Percentiles rank a stretch among this genome's conserved stretches.
phyloP scores from a whole-genome alignment of 2,888 invertebrate species.

The Rhimphoctona megacephalus region DNA sequence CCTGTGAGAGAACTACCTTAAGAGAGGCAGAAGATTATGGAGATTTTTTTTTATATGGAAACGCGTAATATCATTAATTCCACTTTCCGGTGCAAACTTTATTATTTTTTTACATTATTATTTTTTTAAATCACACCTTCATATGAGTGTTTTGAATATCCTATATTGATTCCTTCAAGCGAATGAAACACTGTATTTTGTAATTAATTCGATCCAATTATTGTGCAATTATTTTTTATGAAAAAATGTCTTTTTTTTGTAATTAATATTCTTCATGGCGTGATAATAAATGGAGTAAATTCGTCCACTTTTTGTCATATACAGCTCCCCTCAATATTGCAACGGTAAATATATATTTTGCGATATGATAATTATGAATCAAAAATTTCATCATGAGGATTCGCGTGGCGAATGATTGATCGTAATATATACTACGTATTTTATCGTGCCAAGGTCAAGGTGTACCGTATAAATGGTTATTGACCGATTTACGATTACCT shows the following conservation, averaged over 20 bases:
- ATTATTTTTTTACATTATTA: neutral
- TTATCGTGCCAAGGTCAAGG: slow-evolving; percentile 27
- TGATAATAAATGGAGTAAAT: neutral
- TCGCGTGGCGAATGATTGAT: slow-evolving; percentile 24
- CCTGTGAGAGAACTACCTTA: no score
- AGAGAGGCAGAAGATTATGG: neutral
- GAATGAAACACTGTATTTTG: no score
- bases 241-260: neutral
- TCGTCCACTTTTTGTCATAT: neutral
- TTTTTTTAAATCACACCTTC: neutral
- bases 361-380: slow-evolving; percentile 24
- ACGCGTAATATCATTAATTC: neutral
- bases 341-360: neutral
- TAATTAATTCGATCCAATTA: neutral
- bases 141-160: no score
- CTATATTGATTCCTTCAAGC: no score
- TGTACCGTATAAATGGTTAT: neutral
- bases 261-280: neutral
- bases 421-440: neutral
- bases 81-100: neutral
- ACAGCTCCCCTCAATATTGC: neutral
- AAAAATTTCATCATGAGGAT: slow-evolving; percentile 46
- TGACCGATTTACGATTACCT: neutral
- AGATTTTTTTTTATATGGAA: neutral
- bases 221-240: neutral